Conservation (phyloP, 2,888 invertebrate species). For the Yponomeuta sedellus region DNA sequence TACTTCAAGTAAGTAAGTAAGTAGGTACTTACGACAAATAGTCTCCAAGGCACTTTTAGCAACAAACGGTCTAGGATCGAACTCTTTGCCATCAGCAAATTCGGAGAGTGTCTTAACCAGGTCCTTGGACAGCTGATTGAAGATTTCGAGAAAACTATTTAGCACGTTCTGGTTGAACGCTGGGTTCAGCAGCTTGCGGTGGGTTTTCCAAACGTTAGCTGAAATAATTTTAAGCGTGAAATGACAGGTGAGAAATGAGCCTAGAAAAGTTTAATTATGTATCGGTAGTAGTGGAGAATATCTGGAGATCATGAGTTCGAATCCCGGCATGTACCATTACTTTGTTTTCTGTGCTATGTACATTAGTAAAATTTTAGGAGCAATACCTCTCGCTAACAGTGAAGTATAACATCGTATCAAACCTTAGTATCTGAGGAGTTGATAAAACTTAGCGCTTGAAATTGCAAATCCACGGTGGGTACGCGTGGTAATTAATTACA, state of each 20-base stretch:
- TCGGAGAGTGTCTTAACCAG: constrained; percentile 9
- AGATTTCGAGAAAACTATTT: constrained; percentile 17
- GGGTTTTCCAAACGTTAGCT: constrained; percentile 20
- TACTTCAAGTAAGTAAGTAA: too few relatives aligned
- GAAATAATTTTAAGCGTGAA: constrained; percentile 17
- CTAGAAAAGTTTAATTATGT: neutral
- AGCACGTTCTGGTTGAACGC: constrained; percentile 19
- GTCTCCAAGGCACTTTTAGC: constrained; percentile 13
- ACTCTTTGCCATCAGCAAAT: constrained; percentile 9
- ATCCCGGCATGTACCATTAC: too few relatives aligned
- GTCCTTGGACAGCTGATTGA: constrained; percentile 7
- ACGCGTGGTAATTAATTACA: too few relatives aligned
- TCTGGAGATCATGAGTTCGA: too few relatives aligned
- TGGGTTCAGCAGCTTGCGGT: constrained; percentile 19
- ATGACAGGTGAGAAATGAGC: neutral
- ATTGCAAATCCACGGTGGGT: too few relatives aligned
- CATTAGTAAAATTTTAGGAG: too few relatives aligned
- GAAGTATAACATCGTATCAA: too few relatives aligned
- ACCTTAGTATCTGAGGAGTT: too few relatives aligned
- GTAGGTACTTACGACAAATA: constrained; percentile 17
- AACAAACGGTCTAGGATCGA: constrained; percentile 10
- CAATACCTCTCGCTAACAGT: too few relatives aligned
- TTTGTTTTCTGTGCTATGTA: too few relatives aligned
- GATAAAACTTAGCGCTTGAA: too few relatives aligned
- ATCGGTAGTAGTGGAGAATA: too few relatives aligned